phyloP scores from a whole-genome alignment of 1,140 invertebrate species.

The Anastrepha obliqua region DNA sequence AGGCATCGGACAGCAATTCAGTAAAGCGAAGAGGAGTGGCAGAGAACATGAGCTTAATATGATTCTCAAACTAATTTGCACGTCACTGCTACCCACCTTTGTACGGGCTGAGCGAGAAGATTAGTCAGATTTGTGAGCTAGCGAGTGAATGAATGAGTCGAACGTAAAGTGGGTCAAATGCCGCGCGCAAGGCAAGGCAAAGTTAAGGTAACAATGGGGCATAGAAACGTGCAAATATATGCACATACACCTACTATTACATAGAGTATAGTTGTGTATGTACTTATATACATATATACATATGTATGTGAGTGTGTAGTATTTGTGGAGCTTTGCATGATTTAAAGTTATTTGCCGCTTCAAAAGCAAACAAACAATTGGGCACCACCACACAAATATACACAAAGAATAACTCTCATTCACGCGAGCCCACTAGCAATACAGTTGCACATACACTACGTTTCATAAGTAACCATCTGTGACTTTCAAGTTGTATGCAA shows the following conservation, averaged over 20 bases:
- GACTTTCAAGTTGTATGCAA: too few relatives aligned
- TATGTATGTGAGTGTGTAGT: background rate
- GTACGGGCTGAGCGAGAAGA: background rate
- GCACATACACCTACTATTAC: background rate
- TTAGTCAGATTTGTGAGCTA: constrained; percentile 8
- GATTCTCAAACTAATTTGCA: constrained; percentile 43
- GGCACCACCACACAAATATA: background rate
- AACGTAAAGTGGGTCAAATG: constrained; percentile 39
- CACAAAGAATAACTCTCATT: constrained; percentile 15
- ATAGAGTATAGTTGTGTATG: background rate
- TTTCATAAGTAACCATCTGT: too few relatives aligned
- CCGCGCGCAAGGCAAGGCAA: background rate
- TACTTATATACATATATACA: background rate
- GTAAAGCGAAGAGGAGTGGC: background rate
- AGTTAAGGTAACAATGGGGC: constrained; percentile 23
- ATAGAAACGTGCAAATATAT: background rate
- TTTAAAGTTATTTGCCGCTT: constrained; percentile 24
- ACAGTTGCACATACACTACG: background rate
- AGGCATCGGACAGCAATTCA: background rate
- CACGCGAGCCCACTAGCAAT: background rate
- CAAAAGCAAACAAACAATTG: too few relatives aligned
- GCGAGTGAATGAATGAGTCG: background rate
- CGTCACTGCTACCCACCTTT: constrained; percentile 30
- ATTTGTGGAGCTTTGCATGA: background rate
- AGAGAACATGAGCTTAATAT: constrained; percentile 4